Evolutionary conservation across 2,113 vertebrate genomes (phyloP).

Genomic region (Excalfactoria chinensis): DNA sequence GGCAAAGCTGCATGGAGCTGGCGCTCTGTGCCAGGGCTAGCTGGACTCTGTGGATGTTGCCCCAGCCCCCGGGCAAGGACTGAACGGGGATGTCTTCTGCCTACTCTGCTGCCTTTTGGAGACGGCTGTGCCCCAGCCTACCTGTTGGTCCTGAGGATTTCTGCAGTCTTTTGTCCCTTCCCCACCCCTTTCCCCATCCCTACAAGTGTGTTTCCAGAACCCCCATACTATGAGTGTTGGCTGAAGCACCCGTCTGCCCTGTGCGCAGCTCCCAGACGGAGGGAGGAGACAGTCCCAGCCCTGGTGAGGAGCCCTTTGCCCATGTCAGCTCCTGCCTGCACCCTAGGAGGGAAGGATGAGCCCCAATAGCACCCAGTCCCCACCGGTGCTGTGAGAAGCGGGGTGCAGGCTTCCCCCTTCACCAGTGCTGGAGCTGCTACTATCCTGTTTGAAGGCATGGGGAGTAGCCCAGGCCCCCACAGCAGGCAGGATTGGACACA

Average conservation of each 20-base stretch:
- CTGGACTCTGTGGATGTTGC: background rate
- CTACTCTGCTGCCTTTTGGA: slow-evolving; percentile 67
- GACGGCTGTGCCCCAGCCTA: background rate
- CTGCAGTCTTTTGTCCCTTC: background rate
- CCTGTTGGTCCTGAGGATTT: slow-evolving; percentile 40
- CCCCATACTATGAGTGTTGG: slow-evolving; percentile 45
- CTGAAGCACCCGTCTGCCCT: background rate
- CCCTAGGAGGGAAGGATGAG: background rate
- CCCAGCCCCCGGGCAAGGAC: background rate
- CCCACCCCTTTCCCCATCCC: background rate
- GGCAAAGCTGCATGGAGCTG: background rate
- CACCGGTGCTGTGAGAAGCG: background rate
- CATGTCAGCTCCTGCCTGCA: background rate
- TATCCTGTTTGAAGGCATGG: background rate
- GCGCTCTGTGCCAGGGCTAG: background rate
- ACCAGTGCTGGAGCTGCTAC: background rate
- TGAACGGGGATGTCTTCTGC: slow-evolving; percentile 47
- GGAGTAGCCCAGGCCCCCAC: background rate
- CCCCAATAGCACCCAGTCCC: background rate
- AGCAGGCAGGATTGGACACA: background rate
- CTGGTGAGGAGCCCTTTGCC: background rate
- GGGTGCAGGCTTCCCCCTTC: slow-evolving; percentile 69
- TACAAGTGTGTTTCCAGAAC: slow-evolving; percentile 59
- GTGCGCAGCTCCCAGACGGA: background rate
- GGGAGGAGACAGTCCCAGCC: background rate